Evolutionary conservation across 2,888 invertebrate species (phyloP), one percentile per base, ranked within the genome.

Genomic region (Serripes groenlandicus): DNA sequence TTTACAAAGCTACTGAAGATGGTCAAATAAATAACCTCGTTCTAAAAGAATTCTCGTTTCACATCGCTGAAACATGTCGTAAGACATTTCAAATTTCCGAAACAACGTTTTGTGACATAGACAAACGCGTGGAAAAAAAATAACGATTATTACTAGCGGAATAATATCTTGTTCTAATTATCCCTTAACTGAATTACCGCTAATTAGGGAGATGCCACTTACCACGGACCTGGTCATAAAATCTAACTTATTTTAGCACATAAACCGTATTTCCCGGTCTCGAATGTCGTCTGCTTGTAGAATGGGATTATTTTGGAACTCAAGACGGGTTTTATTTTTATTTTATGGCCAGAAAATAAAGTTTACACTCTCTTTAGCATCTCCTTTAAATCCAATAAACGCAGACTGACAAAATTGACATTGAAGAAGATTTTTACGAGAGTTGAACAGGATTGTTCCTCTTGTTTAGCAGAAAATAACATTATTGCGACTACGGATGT

Each of bases 301-400:
- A 42, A 42, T 66, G 70, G 34, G 52, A 52, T 70, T 70, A 52
- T 73, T 73, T 62, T 32, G 60, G 62, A 60, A 73, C 30, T 60
- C 15, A 60, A 69, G 82, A 86, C 82, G 72, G 73, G 52, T 80
- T 86, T 83, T 75, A 75, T 80, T 68, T 86, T 86, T 81, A 83
- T 86, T 86, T 82, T 83, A 83, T 83, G 68, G 54, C 54, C 26
- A 58, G 71, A 54, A 75, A 83, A 83, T 86, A 86, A 81, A 82
- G 75, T 85, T 80, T 37, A 82, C 74, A 54, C 30, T 34, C 79
- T 82, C 75, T 66, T 85, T 68, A 82, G 82, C 79, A 75, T 71
- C 68, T 82, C 72, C 68, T 80, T 75, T 75, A 49, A 78, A 72
- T 83, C 75, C 52, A 75, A 75, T 78, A 58, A 78, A 35, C 35